Evolutionary conservation across 1,140 invertebrate species (phyloP).

Genomic region (Ericerus pela): DNA sequence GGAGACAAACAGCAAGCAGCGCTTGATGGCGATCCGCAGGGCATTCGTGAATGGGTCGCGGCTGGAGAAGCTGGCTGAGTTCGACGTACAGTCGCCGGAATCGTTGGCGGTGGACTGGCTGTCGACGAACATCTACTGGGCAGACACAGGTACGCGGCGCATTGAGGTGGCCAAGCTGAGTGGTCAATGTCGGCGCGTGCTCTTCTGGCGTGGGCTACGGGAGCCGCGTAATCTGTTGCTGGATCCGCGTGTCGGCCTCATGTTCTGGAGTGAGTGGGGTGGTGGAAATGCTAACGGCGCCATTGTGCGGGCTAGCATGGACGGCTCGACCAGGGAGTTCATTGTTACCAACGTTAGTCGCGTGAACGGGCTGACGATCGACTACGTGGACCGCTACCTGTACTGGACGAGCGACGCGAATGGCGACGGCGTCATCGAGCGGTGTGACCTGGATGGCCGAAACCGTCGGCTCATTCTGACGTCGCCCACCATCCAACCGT

Average conservation of each 20-base stretch:
- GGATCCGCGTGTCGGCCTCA: slow-evolving; percentile 67
- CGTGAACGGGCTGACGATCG: slow-evolving; percentile 56
- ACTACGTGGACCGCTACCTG: slow-evolving; percentile 47
- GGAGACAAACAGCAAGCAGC: slow-evolving; percentile 55
- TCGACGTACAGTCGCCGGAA: slow-evolving; percentile 57
- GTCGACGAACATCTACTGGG: slow-evolving; percentile 91
- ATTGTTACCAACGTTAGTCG: slow-evolving; percentile 57
- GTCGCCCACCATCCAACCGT: slow-evolving; percentile 20
- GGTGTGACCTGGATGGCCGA: slow-evolving; percentile 54
- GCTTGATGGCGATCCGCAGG: slow-evolving; percentile 54
- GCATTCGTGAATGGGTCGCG: slow-evolving; percentile 73
- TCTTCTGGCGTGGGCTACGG: slow-evolving; percentile 69
- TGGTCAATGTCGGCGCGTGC: slow-evolving; percentile 59
- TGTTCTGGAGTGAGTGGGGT: slow-evolving; percentile 82
- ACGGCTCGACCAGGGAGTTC: slow-evolving; percentile 45
- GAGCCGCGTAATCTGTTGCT: slow-evolving; percentile 75
- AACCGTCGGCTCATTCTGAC: slow-evolving; percentile 29
- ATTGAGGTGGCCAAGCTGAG: slow-evolving; percentile 82
- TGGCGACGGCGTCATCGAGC: slow-evolving; percentile 55
- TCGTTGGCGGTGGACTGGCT: slow-evolving; percentile 87
- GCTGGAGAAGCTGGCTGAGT: slow-evolving; percentile 63
- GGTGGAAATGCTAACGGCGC: slow-evolving; percentile 45
- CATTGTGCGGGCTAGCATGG: slow-evolving; percentile 59
- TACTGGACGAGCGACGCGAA: slow-evolving; percentile 72
- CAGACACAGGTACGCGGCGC: slow-evolving; percentile 68